Conservation (phyloP, 2,113 vertebrate genomes). For the Phyllostomus hastatus region DNA sequence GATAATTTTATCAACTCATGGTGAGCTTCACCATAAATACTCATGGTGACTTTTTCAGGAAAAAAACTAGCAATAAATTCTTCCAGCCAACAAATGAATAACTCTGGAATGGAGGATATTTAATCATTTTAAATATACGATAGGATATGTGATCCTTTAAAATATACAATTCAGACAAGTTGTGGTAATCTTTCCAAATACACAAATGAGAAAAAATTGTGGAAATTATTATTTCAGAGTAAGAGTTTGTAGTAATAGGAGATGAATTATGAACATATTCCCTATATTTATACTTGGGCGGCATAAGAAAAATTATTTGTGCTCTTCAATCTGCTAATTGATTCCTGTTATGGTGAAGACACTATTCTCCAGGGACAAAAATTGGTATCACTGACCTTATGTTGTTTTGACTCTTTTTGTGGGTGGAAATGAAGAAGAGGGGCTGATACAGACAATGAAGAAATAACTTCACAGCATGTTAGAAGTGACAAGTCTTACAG, state of each 20-base stretch:
- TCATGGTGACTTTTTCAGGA: neutral
- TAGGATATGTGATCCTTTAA: too few relatives aligned
- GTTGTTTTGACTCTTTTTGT: neutral
- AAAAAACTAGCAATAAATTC: neutral
- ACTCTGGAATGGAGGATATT: neutral
- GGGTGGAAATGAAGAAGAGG: rapidly evolving
- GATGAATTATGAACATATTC: neutral
- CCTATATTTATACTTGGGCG: neutral
- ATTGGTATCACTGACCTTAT: neutral
- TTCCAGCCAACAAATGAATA: neutral
- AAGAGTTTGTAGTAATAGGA: neutral
- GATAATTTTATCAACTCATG: too few relatives aligned
- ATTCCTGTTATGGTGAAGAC: neutral
- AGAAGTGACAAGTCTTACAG: neutral
- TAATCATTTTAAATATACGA: neutral
- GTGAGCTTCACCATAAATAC: too few relatives aligned
- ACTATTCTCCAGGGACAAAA: neutral
- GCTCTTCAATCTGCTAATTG: neutral
- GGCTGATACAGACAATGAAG: neutral
- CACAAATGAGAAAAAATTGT: neutral
- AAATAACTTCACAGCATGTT: neutral
- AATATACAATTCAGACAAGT: neutral
- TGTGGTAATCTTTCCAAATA: neutral
- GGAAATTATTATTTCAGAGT: neutral
- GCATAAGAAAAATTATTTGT: neutral